A percentile compares a stretch with the other conserved stretches of the same genome.
These are phyloP conservation scores for Anseranas semipalmata DNA, from an alignment of 2,113 vertebrate species.

Conservation along the genomic window DNA sequence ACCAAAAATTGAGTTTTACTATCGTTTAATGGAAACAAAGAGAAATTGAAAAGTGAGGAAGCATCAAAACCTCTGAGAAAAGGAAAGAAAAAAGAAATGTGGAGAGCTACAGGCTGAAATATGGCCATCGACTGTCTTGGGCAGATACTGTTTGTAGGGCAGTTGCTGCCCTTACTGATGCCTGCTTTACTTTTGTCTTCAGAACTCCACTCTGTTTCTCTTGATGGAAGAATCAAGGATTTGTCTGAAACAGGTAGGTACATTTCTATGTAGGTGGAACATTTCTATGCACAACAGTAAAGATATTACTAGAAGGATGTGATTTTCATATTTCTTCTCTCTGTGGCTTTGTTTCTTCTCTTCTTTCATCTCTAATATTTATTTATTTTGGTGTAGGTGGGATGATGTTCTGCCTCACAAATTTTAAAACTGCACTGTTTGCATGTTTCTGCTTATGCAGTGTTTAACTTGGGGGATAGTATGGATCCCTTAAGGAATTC, in stretches of 20 bases:
- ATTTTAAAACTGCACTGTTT: background rate
- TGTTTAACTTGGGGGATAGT: background rate
- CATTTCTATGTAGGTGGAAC: background rate
- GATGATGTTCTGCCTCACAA: background rate
- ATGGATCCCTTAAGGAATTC: constrained; percentile 29
- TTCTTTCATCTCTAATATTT: background rate
- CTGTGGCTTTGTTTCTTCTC: background rate
- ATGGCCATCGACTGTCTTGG: background rate
- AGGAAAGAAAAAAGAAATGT: background rate
- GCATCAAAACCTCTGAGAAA: background rate
- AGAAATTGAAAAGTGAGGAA: background rate
- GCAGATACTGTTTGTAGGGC: background rate
- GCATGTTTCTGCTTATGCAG: background rate
- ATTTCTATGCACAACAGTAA: background rate
- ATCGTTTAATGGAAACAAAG: background rate
- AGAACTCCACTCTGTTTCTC: background rate
- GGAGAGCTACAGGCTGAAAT: background rate
- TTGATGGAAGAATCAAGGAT: background rate
- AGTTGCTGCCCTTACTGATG: background rate
- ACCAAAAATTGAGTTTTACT: background rate
- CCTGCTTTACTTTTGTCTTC: background rate
- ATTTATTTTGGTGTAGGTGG: background rate
- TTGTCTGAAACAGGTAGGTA: background rate
- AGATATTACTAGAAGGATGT: background rate
- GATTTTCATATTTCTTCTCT: background rate